Evolutionary conservation across 2,113 vertebrate species (phyloP), one percentile per base, ranked within the genome.

Genomic region (Ceyx melanurus): DNA sequence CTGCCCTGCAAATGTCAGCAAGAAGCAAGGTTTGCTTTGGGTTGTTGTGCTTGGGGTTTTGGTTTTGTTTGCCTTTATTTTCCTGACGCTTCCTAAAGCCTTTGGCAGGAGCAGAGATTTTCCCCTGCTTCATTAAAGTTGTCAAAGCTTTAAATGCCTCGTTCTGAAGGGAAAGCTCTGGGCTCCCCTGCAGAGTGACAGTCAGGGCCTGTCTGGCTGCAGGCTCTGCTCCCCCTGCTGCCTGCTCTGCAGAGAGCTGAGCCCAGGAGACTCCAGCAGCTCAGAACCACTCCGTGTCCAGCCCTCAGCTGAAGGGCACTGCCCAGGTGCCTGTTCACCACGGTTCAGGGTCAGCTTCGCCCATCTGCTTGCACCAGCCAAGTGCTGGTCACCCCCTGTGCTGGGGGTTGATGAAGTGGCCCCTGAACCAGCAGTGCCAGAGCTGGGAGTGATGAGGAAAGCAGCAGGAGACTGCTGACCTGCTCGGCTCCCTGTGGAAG

Each of bases 61-160:
- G 8, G 14, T 87, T 75, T 56, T 86, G 35, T 74, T 90, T 81
- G 81, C 81, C 40, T 87, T 67, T 60, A 9, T 94, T 91, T 95
- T 85, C 37, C 82, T 73, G 82, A 71, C 0, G 0, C 28, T 80
- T 89, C 85, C 62, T 42, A 37, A 88, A 91, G 88, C 92, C 2
- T 0, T 86, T 95, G 94, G 85, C 93, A 90, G 88, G 60, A 60
- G 61, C 1, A 15, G 79, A 90, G 88, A 71, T 94, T 81, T 83
- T 51, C 60, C 82, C 35, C 68, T 51, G 82, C 92, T 94, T 92
- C 90, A 90, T 95, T 94, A 95, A 94, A 90, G 72, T 89, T 93
- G 86, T 62, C 95, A 70, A 82, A 54, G 88, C 90, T 95, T 88
- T 88, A 94, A 95, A 91, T 64, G 85, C 82, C 71, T 80, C 56